Evolutionary conservation across 2,888 invertebrate species (phyloP).

Genomic region (Corbicula japonica): DNA sequence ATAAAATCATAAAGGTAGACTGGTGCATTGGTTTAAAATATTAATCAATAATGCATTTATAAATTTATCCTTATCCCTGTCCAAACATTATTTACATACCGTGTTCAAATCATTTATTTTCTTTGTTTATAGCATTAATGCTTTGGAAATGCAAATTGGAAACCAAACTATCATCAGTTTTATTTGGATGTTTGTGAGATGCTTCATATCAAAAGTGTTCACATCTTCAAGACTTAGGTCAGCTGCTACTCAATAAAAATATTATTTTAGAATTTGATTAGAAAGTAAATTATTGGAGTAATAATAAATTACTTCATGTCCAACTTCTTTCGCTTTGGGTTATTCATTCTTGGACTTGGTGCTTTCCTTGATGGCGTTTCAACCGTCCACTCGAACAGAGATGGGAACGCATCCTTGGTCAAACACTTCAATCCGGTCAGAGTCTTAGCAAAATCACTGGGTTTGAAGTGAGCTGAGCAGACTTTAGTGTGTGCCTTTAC

Average conservation of each 20-base stretch:
- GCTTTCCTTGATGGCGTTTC: constrained; percentile 5
- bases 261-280: not conserved
- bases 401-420: not conserved
- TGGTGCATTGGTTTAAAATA: no score
- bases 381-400: not conserved
- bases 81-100: not conserved
- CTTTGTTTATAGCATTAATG: not conserved
- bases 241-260: no score
- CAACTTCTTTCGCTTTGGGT: not conserved
- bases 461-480: constrained; percentile 4
- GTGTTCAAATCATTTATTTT: not conserved
- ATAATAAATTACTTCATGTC: not conserved
- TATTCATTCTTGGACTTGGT: not conserved
- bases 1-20: not conserved
- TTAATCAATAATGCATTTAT: no score
- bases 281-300: not conserved
- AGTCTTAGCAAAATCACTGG: not conserved
- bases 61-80: no score
- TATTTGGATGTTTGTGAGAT: not conserved
- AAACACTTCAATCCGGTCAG: constrained; percentile 9
- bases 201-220: no score
- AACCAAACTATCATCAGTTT: not conserved
- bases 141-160: not conserved
- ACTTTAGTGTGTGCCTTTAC: constrained; percentile 1
- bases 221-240: no score